These are phyloP conservation scores for Patiria pectinifera DNA, from an alignment of 53 echinoderm and acorn worm species.

Conservation along the genomic window DNA sequence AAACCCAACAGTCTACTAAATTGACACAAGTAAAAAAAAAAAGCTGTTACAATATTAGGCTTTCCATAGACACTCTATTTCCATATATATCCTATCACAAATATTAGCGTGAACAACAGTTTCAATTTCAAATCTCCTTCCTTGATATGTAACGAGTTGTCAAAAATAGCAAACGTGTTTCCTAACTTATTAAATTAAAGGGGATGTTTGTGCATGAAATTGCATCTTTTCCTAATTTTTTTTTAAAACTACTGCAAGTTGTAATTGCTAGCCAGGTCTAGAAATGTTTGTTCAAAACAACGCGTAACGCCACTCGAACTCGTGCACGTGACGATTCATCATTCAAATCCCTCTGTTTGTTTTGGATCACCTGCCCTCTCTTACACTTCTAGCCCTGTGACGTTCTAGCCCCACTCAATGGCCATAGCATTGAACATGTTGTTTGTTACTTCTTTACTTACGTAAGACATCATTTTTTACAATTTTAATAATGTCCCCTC, in stretches of 20 bases:
- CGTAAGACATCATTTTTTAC: too few relatives aligned
- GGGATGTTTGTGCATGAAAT: too few relatives aligned
- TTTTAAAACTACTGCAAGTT: too few relatives aligned
- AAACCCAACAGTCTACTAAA: too few relatives aligned
- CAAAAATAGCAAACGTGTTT: neutral
- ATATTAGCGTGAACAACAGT: neutral
- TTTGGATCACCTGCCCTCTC: neutral
- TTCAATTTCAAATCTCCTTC: neutral
- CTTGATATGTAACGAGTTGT: neutral
- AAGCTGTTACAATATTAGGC: too few relatives aligned
- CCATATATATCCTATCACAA: neutral
- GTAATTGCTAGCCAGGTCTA: neutral
- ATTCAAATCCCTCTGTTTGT: neutral
- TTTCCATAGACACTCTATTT: neutral
- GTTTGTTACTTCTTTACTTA: too few relatives aligned
- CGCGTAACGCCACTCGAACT: neutral
- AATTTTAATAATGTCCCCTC: too few relatives aligned
- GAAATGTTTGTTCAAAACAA: neutral
- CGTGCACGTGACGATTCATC: neutral
- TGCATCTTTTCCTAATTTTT: too few relatives aligned
- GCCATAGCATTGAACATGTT: neutral
- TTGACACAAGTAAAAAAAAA: too few relatives aligned
- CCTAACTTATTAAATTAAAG: too few relatives aligned
- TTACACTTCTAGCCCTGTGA: neutral
- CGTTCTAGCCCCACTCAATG: neutral